Evolutionary conservation across 2,797 vertebrate genomes (phyloP), one percentile per base, ranked within the genome.

Genomic region (Silurus aristotelis): DNA sequence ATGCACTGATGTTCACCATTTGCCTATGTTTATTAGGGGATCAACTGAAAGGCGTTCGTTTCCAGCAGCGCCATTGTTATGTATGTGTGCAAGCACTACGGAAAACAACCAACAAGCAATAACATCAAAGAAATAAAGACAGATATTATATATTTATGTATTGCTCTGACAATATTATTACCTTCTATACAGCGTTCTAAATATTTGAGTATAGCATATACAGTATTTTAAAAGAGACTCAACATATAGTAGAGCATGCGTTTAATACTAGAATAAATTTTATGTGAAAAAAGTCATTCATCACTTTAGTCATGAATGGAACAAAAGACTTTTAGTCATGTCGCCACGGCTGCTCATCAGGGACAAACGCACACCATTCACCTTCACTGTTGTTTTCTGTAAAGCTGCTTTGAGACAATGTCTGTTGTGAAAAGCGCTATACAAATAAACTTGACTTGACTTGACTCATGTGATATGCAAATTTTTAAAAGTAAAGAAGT

Each of bases 41-140:
- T 94, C 93, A 93, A 93, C 92, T 91, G 91, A 38, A 91, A 94
- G 91, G 92, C 92, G 92, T 92, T 93, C 91, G 91, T 89, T 77
- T 87, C 70, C 84, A 83, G 84, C 60, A 84, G 84, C 46, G 52
- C 58, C 80, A 68, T 83, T 73, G 80, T 83, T 84, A 76, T 77
- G 68, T 73, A 76, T 83, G 82, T 84, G 86, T 89, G 85, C 81
- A 84, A 79, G 85, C 66, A 43, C 76, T 87, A 83, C 85, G 38
- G 86, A 73, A 86, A 89, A 80, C 60, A 80, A 83, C 66, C 61
- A 22, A 13, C 13, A 17, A 84, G 85, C 55, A 73, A 85, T 55
- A 85, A 78, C 70, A 80, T 82, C 83, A 84, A 84, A 87, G 46
- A 52, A 70, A 83, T 63, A 83, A 84, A 82, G 85, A 83, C 80